These are phyloP conservation scores for Polietes domitor DNA, from an alignment of 2,888 invertebrate genomes.

Conservation along the genomic window DNA sequence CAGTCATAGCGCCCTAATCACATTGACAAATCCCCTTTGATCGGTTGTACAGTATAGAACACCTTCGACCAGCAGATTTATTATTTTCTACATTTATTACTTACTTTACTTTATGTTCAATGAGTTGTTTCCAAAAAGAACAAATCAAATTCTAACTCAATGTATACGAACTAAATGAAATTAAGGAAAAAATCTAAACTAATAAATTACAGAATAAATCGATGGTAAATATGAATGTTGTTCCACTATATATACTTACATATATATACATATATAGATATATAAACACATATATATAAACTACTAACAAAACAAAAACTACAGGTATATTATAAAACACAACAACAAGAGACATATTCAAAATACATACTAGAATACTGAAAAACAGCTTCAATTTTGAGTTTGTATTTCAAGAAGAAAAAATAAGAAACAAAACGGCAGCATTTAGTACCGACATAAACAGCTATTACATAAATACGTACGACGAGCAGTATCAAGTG, in stretches of 20 bases:
- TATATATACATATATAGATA: slow-evolving; percentile 33
- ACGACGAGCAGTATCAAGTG: not conserved
- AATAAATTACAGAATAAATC: slow-evolving; percentile 29
- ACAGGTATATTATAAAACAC: slow-evolving; percentile 60
- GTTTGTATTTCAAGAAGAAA: not conserved
- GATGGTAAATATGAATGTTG: slow-evolving; percentile 58
- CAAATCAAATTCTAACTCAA: slow-evolving; percentile 44
- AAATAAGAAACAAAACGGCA: not conserved
- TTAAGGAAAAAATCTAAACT: slow-evolving; percentile 30
- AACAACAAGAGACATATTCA: slow-evolving; percentile 46
- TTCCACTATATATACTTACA: slow-evolving; percentile 48
- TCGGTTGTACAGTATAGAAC: not conserved
- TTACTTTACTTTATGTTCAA: slow-evolving; percentile 31
- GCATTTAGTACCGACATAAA: slow-evolving; percentile 12
- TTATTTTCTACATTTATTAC: slow-evolving; percentile 23
- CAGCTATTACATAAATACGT: slow-evolving; percentile 1
- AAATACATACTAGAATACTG: slow-evolving; percentile 41
- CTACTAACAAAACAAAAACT: slow-evolving; percentile 47
- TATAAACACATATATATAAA: slow-evolving; percentile 20
- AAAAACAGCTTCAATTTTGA: slow-evolving; percentile 17
- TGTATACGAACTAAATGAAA: slow-evolving; percentile 60
- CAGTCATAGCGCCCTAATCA: too few species aligned
- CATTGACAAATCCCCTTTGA: not conserved
- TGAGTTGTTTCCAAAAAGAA: not conserved
- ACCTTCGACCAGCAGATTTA: not conserved